Evolutionary conservation across 2,113 vertebrate genomes (phyloP).

Genomic region (Bubo bubo): DNA sequence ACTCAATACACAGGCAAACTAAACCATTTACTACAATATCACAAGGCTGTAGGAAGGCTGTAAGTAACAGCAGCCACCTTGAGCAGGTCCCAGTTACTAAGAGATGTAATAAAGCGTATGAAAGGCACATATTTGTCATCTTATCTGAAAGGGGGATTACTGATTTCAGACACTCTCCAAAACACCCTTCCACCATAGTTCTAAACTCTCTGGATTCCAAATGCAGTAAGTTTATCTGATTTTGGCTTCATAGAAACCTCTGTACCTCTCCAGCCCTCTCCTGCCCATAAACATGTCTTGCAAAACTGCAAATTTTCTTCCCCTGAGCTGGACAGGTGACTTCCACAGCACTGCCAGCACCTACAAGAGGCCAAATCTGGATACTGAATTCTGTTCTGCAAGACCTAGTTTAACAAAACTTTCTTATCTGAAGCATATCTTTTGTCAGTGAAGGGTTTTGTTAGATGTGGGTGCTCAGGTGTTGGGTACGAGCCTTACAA

Average conservation of each 20-base stretch:
- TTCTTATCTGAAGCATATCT: background rate
- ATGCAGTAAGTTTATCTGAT: background rate
- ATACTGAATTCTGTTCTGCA: background rate
- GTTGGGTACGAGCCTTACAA: background rate
- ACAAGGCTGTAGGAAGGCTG: background rate
- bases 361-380: background rate
- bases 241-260: background rate
- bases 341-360: background rate
- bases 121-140: background rate
- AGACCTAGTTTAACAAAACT: background rate
- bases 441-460: background rate
- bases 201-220: background rate
- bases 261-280: background rate
- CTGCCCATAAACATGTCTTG: background rate
- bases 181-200: background rate
- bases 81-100: too few relatives aligned
- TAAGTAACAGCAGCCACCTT: background rate
- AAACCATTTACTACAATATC: background rate
- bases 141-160: background rate
- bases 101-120: background rate
- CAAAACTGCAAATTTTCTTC: background rate
- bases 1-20: too few relatives aligned
- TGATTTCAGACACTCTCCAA: background rate
- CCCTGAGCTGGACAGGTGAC: background rate
- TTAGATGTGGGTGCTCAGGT: background rate